Conservation (phyloP, 1,140 invertebrate genomes). For the Chelonus insularis region DNA sequence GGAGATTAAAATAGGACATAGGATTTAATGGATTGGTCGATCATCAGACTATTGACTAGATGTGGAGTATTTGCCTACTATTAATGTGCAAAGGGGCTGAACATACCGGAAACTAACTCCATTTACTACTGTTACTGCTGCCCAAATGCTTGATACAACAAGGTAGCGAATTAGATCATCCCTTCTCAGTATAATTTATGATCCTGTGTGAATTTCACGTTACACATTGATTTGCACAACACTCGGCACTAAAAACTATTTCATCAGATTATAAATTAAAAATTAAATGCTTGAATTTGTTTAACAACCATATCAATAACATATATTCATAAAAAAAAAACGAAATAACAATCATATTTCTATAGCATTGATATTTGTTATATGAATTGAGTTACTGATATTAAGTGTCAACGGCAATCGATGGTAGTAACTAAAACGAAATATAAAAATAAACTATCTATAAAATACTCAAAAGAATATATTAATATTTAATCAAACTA, state of each 20-base stretch:
- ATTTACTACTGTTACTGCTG: constrained; percentile 2
- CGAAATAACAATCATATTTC: not conserved
- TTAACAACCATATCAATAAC: not conserved
- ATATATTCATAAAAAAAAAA: not conserved
- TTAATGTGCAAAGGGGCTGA: constrained; percentile 6
- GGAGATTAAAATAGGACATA: not conserved
- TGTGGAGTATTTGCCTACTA: not conserved
- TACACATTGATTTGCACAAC: constrained; percentile 3
- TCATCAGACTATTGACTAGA: not conserved
- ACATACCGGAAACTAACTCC: constrained; percentile 5
- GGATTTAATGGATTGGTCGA: not conserved
- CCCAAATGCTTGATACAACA: constrained; percentile 25
- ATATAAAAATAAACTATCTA: not conserved
- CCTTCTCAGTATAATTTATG: constrained; percentile 40
- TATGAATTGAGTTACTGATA: not conserved
- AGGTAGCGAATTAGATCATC: constrained; percentile 39
- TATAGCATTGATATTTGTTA: not conserved
- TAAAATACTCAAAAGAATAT: not conserved
- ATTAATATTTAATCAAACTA: not conserved
- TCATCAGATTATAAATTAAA: not conserved
- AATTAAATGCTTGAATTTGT: no score
- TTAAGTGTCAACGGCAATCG: constrained; percentile 1
- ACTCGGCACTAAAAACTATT: not conserved
- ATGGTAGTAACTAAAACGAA: not conserved
- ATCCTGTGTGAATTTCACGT: constrained; percentile 3